Evolutionary conservation across 2,888 invertebrate species (phyloP).

Genomic region (Ypsolopha sequella): DNA sequence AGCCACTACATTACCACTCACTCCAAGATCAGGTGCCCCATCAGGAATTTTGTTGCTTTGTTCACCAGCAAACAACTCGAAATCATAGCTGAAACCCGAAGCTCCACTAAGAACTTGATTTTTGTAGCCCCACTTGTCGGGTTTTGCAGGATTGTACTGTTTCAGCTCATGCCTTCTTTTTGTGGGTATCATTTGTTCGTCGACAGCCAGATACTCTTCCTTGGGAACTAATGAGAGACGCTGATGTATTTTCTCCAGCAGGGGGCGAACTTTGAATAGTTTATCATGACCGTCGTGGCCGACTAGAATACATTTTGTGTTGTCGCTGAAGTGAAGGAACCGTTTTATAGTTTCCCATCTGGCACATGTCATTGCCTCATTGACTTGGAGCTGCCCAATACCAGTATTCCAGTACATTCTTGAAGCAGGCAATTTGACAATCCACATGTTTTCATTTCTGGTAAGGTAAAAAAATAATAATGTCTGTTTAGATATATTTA

Average conservation of each 20-base stretch:
- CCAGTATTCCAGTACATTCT: slow-evolving; percentile 3
- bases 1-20: slow-evolving; percentile 20
- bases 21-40: slow-evolving; percentile 20
- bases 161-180: no score
- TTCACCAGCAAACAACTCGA: slow-evolving; percentile 24
- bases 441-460: no score
- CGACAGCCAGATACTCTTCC: slow-evolving; percentile 19
- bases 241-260: slow-evolving; percentile 11
- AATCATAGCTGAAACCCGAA: slow-evolving; percentile 31
- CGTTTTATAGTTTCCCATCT: slow-evolving; percentile 11
- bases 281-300: slow-evolving; percentile 16
- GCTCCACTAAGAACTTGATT: slow-evolving; percentile 30
- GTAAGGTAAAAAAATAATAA: no score
- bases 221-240: slow-evolving; percentile 17
- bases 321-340: no score
- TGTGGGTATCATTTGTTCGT: no score
- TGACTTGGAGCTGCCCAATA: slow-evolving; percentile 4
- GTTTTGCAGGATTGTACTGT: slow-evolving; percentile 28
- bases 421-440: no score
- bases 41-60: slow-evolving; percentile 13
- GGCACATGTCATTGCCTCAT: slow-evolving; percentile 12
- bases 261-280: slow-evolving; percentile 20
- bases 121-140: slow-evolving; percentile 30
- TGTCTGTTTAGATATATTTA: no score
- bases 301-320: slow-evolving; percentile 7